Conservation (phyloP, 2,888 invertebrate genomes). For the Archips xylosteana region DNA sequence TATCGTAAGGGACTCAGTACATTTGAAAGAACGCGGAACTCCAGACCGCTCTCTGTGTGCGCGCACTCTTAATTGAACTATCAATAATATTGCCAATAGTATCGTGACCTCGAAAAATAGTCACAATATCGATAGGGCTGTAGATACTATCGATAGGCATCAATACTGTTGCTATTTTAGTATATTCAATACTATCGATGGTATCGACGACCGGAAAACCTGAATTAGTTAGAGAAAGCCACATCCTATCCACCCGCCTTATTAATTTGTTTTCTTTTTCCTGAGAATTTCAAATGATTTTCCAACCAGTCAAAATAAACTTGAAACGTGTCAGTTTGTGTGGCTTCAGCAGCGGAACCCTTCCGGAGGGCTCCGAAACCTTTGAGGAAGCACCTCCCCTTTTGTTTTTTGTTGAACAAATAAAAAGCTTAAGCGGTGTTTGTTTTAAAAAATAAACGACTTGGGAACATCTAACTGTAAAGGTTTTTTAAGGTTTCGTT, state of each 20-base stretch:
- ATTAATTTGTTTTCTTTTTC: neutral
- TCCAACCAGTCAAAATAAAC: constrained; percentile 17
- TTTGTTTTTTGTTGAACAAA: constrained; percentile 54
- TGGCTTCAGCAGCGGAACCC: constrained; percentile 67
- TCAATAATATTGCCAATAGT: too few relatives aligned
- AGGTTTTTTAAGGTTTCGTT: constrained; percentile 5
- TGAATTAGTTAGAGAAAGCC: too few relatives aligned
- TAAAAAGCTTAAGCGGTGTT: constrained; percentile 66
- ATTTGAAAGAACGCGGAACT: too few relatives aligned
- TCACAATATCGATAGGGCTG: too few relatives aligned
- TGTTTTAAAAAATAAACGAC: constrained; percentile 44
- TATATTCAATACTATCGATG: too few relatives aligned
- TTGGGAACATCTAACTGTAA: constrained; percentile 23
- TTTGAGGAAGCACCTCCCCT: constrained; percentile 78
- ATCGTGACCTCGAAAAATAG: too few relatives aligned
- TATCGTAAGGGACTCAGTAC: too few relatives aligned
- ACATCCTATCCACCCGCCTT: neutral
- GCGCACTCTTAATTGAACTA: too few relatives aligned
- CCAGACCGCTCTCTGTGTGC: too few relatives aligned
- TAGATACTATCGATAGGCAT: too few relatives aligned
- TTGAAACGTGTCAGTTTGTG: constrained; percentile 52
- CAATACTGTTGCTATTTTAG: too few relatives aligned
- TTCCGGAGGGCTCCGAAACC: constrained; percentile 67
- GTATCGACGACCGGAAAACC: too few relatives aligned
- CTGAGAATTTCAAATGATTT: neutral